phyloP scores from a whole-genome alignment of 2,113 vertebrate genomes.

The Condylura cristata region DNA sequence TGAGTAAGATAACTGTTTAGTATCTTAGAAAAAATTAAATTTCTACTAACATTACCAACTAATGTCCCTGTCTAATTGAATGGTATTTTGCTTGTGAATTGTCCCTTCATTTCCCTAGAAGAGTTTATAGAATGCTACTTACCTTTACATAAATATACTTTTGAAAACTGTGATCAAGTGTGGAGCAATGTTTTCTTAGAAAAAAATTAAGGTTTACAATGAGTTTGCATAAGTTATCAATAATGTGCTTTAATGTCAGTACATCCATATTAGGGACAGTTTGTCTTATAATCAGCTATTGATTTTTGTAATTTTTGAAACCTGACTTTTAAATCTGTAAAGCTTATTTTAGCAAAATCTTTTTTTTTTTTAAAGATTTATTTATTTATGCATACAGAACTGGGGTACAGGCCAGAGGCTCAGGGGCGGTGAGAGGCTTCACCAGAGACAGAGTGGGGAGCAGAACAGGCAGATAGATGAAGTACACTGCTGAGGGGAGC shows the following conservation, averaged over 20 bases:
- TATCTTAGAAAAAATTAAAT: not conserved
- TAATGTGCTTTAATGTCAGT: not conserved
- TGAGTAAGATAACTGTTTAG: not conserved
- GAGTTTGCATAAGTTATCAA: not conserved
- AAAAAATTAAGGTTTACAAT: not conserved
- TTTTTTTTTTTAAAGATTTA: too few species aligned
- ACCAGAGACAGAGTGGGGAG: too few species aligned
- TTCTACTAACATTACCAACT: not conserved
- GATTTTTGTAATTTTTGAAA: slow-evolving; percentile 34
- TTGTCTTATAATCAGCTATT: slow-evolving; percentile 13
- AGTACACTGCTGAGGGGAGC: too few species aligned
- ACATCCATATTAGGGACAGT: not conserved
- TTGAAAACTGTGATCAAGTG: not conserved
- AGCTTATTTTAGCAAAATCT: slow-evolving; percentile 45
- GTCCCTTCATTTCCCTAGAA: not conserved
- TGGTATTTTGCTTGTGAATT: not conserved
- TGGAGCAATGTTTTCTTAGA: not conserved
- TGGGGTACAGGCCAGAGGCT: too few species aligned
- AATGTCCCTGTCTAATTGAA: not conserved
- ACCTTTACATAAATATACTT: not conserved
- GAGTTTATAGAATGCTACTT: slow-evolving; percentile 21
- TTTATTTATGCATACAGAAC: too few species aligned
- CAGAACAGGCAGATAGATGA: too few species aligned
- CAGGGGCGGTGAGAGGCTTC: too few species aligned
- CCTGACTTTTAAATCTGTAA: not conserved